phyloP scores from a whole-genome alignment of 2,113 vertebrate genomes.

The Oxyruncus cristatus region DNA sequence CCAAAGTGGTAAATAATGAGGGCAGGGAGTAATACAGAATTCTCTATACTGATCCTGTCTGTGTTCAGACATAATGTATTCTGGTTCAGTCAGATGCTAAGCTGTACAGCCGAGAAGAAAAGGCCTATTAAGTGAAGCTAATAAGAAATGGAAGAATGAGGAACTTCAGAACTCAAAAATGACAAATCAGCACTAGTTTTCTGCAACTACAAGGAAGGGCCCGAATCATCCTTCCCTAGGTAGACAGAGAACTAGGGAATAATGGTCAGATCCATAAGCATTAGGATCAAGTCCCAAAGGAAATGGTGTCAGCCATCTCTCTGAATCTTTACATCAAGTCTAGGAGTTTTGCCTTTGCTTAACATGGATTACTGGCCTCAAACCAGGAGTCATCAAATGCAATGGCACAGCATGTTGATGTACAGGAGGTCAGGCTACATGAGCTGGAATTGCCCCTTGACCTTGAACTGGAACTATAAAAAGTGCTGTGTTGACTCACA shows the following conservation, averaged over 20 bases:
- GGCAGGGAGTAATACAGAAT: neutral
- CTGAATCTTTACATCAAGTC: neutral
- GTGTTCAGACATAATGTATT: neutral
- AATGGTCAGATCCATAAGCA: neutral
- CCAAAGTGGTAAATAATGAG: slow-evolving; percentile 13
- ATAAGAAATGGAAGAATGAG: neutral
- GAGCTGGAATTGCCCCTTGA: neutral
- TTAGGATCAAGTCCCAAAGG: neutral
- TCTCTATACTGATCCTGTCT: neutral
- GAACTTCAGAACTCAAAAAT: neutral
- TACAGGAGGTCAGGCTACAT: neutral
- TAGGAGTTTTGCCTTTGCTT: neutral
- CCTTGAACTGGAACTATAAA: neutral
- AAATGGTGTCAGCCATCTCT: neutral
- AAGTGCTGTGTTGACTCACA: neutral
- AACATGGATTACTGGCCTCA: neutral
- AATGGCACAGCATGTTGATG: neutral
- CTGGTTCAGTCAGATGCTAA: neutral
- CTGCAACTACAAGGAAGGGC: neutral
- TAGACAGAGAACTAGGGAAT: neutral
- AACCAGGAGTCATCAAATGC: neutral
- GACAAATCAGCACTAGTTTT: neutral
- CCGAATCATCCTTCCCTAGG: neutral
- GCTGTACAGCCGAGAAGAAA: neutral
- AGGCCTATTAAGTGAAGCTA: neutral